These are phyloP conservation scores for Xylota sylvarum DNA, from an alignment of 2,888 invertebrate species.

Conservation along the genomic window DNA sequence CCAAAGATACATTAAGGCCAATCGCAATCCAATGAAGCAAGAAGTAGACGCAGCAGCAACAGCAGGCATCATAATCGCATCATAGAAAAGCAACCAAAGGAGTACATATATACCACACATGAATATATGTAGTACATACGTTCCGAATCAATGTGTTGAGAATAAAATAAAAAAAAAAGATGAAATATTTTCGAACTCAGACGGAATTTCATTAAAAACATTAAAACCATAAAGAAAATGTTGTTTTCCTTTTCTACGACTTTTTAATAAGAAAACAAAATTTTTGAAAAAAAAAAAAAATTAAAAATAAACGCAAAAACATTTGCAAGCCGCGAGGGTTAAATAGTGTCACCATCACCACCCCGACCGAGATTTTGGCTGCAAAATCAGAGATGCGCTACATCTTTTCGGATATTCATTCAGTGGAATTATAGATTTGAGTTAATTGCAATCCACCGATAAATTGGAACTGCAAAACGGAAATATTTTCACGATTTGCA, in stretches of 20 bases:
- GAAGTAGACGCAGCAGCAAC: conserved; percentile 42
- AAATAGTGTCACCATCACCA: conserved; percentile 61
- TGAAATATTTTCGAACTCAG: conserved; percentile 47
- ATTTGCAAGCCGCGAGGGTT: conserved; percentile 58
- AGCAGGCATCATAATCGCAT: conserved; percentile 63
- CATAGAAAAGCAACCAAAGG: conserved; percentile 48
- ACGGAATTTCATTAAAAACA: conserved; percentile 47
- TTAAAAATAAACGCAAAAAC: conserved; percentile 62
- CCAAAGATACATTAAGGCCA: conserved; percentile 81
- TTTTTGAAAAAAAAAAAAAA: not conserved
- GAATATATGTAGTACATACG: conserved; percentile 40
- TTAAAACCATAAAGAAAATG: conserved; percentile 34
- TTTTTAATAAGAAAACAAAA: conserved; percentile 34
- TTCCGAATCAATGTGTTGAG: conserved; percentile 46
- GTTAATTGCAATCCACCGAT: conserved; percentile 53
- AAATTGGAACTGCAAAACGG: conserved; percentile 51
- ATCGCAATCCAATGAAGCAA: conserved; percentile 59
- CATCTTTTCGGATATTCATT: not conserved
- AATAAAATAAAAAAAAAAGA: conserved; percentile 1
- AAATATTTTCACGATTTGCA: conserved; percentile 33
- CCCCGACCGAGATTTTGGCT: conserved; percentile 5
- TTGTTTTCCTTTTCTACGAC: conserved; percentile 45
- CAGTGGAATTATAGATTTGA: conserved; percentile 33
- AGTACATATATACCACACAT: conserved; percentile 7
- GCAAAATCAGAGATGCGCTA: conserved; percentile 30